phyloP scores from a whole-genome alignment of 2,797 vertebrate genomes.

The Scarus forsteni region DNA sequence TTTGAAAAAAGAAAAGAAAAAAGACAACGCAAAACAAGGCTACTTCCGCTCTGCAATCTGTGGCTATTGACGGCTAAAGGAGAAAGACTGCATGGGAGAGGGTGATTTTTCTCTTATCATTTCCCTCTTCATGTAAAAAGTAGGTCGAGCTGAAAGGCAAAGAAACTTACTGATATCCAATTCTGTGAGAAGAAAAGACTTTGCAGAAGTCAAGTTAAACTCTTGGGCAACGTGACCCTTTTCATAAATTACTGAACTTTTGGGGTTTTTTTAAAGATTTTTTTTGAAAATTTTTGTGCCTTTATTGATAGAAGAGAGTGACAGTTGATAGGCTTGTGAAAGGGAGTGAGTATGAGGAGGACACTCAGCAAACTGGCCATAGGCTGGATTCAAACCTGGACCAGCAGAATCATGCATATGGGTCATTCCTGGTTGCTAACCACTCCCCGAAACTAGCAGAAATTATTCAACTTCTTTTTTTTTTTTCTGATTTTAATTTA shows the following conservation, averaged over 20 bases:
- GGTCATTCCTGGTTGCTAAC: too few relatives aligned
- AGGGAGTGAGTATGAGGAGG: too few relatives aligned
- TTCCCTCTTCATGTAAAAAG: conserved; percentile 57
- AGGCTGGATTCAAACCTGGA: too few relatives aligned
- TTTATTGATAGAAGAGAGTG: too few relatives aligned
- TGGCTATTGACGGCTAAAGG: conserved; percentile 57
- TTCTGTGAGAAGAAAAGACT: conserved; percentile 48
- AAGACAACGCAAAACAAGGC: conserved; percentile 55
- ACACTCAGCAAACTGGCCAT: too few relatives aligned
- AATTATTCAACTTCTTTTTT: too few relatives aligned
- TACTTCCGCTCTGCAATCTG: conserved; percentile 56
- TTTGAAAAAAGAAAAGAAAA: conserved; percentile 19
- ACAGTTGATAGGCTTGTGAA: too few relatives aligned
- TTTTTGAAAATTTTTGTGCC: too few relatives aligned
- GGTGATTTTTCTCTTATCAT: conserved; percentile 55
- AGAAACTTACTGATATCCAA: conserved; percentile 48
- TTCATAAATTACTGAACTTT: conserved; percentile 20
- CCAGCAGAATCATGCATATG: too few relatives aligned
- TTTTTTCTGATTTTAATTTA: too few relatives aligned
- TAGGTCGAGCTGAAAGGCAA: conserved; percentile 68
- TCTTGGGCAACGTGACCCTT: conserved; percentile 39
- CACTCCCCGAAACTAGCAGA: too few relatives aligned
- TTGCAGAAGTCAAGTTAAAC: conserved; percentile 58
- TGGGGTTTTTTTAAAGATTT: not conserved
- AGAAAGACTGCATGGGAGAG: conserved; percentile 29